Conservation (phyloP, 1,140 invertebrate species). For the Mizuhopecten yessoensis region DNA sequence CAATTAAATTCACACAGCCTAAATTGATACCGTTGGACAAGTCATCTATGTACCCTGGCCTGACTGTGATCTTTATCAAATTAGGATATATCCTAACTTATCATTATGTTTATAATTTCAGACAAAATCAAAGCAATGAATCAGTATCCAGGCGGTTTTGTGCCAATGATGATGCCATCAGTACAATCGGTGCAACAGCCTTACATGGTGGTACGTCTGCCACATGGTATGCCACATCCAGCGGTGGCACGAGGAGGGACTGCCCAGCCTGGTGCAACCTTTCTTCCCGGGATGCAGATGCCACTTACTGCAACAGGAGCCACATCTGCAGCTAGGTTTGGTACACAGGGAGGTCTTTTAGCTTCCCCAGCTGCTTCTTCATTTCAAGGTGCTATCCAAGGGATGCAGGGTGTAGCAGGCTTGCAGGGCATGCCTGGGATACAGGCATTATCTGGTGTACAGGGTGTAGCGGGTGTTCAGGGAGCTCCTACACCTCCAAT, state of each 20-base stretch:
- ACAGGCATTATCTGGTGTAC: constrained; percentile 46
- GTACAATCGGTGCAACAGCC: constrained; percentile 64
- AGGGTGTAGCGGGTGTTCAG: constrained; percentile 27
- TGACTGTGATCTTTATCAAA: no score
- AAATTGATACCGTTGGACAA: no score
- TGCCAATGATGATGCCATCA: constrained; percentile 79
- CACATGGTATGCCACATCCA: constrained; percentile 60
- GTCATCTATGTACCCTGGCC: no score
- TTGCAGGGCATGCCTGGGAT: constrained; percentile 38
- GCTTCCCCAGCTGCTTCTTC: constrained; percentile 59
- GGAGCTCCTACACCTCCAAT: not conserved
- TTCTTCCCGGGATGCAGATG: constrained; percentile 54
- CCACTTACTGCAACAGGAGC: constrained; percentile 22
- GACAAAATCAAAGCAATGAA: constrained; percentile 53
- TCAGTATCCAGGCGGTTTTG: constrained; percentile 70
- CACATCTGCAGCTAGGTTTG: constrained; percentile 49
- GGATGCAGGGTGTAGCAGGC: constrained; percentile 43
- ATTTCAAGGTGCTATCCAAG: constrained; percentile 20
- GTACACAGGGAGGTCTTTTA: constrained; percentile 51
- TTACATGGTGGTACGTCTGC: constrained; percentile 77
- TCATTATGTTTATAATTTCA: no score
- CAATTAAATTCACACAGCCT: no score
- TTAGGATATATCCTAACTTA: no score
- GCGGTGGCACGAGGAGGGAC: constrained; percentile 53
- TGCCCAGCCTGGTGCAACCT: constrained; percentile 40